Evolutionary conservation across 2,113 vertebrate species (phyloP), one percentile per base, ranked within the genome.

Genomic region (Urocitellus parryii): DNA sequence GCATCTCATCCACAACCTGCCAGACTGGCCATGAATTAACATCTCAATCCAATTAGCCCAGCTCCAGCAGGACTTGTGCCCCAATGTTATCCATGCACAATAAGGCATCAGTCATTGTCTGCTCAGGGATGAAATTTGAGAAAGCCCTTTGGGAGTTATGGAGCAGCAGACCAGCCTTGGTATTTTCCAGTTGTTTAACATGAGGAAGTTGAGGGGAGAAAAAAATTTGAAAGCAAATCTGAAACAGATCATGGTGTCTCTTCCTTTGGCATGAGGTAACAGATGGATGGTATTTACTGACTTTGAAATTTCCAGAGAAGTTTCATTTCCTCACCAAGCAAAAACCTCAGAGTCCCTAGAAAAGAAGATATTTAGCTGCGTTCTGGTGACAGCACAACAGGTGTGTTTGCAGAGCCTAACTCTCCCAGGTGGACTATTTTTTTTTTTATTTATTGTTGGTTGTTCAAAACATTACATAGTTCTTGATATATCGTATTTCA

Each of bases 261-360:
- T 91, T 87, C 77, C 73, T 96, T 96, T 87, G 77, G 61, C 37
- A 82, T 48, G 65, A 85, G 48, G 39, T 86, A 87, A n/a, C 79
- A 95, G 58, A 79, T 76, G 58, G 37, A 39, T 90, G 65, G 25
- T 96, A 94, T 92, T 78, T 96, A 97, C 76, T 95, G 29, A 94
- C 79, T 77, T 67, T 93, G 17, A 95, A 91, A 95, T 95, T 95
- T 95, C 96, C 92, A 76, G 96, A 91, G 16, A 77, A 68, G 25
- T 39, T 92, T 86, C 92, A 93, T 96, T 89, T 91, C 79, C 65
- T 96, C 39, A 90, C 45, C 61, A 96, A 81, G 67, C 39, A 94
- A 96, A 88, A 70, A 39, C 91, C 67, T 94, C 65, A 87, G 34
- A 65, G 63, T 93, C 18, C 45, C 48, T 86, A 94, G 70, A 88